Conservation (phyloP, 2,888 invertebrate genomes). For the Acrobasis suavella region DNA sequence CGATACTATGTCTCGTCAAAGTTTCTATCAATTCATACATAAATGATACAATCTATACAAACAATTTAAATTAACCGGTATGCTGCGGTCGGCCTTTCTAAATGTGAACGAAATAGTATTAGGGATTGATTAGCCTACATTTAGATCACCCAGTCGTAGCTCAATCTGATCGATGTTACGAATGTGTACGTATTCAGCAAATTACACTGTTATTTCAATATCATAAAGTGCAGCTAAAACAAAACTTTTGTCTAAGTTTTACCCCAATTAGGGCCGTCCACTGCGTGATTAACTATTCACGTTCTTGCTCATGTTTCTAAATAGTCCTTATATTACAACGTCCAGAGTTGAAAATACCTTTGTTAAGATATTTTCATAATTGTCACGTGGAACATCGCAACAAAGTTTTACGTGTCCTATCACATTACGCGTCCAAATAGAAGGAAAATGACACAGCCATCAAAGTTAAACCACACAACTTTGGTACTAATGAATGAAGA, state of each 20-base stretch:
- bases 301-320: neutral
- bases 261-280: conserved; percentile 11
- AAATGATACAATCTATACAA: no score
- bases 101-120: neutral
- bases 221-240: conserved; percentile 7
- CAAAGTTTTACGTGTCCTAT: conserved; percentile 23
- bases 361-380: neutral
- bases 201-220: neutral
- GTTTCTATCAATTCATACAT: no score
- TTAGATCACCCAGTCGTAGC: neutral
- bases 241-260: conserved; percentile 23
- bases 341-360: neutral
- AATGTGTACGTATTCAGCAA: no score
- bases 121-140: neutral
- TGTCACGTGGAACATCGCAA: neutral
- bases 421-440: conserved; percentile 29
- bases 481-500: conserved; percentile 62
- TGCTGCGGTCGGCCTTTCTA: neutral
- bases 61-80: neutral
- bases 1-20: no score
- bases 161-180: neutral
- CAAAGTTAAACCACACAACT: conserved; percentile 58
- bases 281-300: conserved; percentile 16
- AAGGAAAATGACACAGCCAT: conserved; percentile 41
- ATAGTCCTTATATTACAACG: neutral